Evolutionary conservation across 2,888 invertebrate species (phyloP), one percentile per base, ranked within the genome.

Genomic region (Scaptomyza flava): DNA sequence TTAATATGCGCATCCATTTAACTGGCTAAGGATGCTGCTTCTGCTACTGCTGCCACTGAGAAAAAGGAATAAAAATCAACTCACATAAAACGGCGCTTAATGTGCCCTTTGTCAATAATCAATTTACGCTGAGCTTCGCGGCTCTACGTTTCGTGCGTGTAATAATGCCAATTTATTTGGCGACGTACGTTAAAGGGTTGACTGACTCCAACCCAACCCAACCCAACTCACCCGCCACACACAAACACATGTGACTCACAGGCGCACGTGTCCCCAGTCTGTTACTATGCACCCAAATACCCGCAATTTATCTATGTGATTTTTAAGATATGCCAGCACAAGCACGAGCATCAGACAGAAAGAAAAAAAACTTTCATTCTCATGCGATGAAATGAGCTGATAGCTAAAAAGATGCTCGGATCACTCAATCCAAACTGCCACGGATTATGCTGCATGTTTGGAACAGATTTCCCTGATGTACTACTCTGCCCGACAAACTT

Each of bases 61-160:
- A 14, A 42, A 41, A 33, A 11, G 3, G 34, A 36, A 42, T 34
- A 61, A 54, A 51, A 61, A 50, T 48, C 47, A 59, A 43, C 50
- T 64, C 82, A 75, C 79, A 87, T 81, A 87, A 81, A 81, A 87
- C 68, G 86, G 73, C 77, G 87, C 68, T 83, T 89, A 83, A 84
- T 77, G 84, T 86, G 86, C 73, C 76, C 63, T 83, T 79, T 82
- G 87, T 83, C 87, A 89, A 90, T 90, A 90, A 89, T 87, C 87
- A 87, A 89, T 87, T 85, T 81, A 66, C 77, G 59, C 79, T 86
- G 78, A 83, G 77, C 82, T 51, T 33, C 47, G 72, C 77, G 38
- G 66, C 72, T 54, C 66, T 46, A 23, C n/a, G 6, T 36, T 36
- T 12, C 5, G 11, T 11, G 34, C 48, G 43, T 77, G 56, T 79